Evolutionary conservation across 1,140 invertebrate species (phyloP), one percentile per base, ranked within the genome.

Genomic region (Wiebesia pumilae): DNA sequence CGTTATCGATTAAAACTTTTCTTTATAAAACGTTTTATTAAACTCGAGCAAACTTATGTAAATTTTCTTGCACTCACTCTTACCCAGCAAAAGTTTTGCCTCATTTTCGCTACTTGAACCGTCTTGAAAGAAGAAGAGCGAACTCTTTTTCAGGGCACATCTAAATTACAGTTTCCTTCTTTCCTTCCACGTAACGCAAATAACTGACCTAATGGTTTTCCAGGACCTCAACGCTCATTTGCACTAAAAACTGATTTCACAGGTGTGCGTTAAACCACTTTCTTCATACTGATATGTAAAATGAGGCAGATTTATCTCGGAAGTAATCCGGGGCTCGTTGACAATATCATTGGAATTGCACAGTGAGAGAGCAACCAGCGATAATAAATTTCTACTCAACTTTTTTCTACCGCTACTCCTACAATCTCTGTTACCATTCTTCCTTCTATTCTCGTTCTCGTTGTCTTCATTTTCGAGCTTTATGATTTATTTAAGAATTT

Each of bases 321-420:
- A 54, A 83, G 27, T 35, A 54, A 24, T n/a, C 67, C 58, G 35
- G 4, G 24, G 33, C 14, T 67, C 16, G 1, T 9, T 33, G 33
- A 30, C 12, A 69, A 47, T 69, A 30, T 47, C 62, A 30, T 69
- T 27, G 19, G 16, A n/a, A n/a, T 33, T 54, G 3, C 21, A 19
- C 3, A 7, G 21, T 81, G 14, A 65, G n/a, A 79, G 79, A 7
- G 4, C 1, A 30, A 30, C 27, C 3, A 71, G n/a, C 16, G 81
- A 33, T 54, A 83, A 71, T 73, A 73, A 83, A 71, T 83, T 71
- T 71, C 67, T n/a, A 30, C 47, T 83, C 73, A 54, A 16, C 65
- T 33, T n/a, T 21, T 38, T 81, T 3, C 62, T 47, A 0, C 40
- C 10, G 38, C 38, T 69, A 9, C 78, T 40, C n/a, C n/a, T n/a